A percentile compares a stretch with the other conserved stretches of the same genome.
These are phyloP conservation scores for Megaceryle alcyon DNA, from an alignment of 2,797 vertebrate genomes.

Conservation along the genomic window DNA sequence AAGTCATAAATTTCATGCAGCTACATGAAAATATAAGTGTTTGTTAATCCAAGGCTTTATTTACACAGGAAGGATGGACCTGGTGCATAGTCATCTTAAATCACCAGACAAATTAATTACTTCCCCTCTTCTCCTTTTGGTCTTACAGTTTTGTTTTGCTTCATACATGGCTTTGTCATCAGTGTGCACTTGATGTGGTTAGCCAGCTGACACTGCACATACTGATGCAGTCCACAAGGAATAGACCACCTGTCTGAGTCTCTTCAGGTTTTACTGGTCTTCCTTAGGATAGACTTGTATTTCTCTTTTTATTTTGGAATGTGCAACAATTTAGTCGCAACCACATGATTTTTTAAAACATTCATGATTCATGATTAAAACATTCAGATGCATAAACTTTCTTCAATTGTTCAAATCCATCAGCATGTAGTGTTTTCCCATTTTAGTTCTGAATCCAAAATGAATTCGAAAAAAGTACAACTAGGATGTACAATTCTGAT, in stretches of 20 bases:
- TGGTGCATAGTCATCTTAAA: background rate
- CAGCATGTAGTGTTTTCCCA: background rate
- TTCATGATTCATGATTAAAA: background rate
- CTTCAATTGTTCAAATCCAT: background rate
- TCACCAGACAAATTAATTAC: background rate
- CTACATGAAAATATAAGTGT: background rate
- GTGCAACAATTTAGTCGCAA: background rate
- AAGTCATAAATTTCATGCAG: background rate
- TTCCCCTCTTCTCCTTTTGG: background rate
- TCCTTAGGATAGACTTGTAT: background rate
- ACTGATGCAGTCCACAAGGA: background rate
- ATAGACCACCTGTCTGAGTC: background rate
- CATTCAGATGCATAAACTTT: background rate
- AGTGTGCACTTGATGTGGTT: background rate
- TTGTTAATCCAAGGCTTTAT: background rate
- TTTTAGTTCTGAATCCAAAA: background rate
- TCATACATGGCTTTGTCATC: background rate
- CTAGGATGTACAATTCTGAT: background rate
- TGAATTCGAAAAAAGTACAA: background rate
- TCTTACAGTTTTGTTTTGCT: background rate
- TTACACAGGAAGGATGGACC: background rate
- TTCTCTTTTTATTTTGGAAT: background rate
- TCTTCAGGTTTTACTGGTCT: background rate
- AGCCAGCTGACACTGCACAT: background rate
- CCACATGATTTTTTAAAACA: background rate